Evolutionary conservation across 2,797 vertebrate genomes (phyloP), one percentile per base, ranked within the genome.

Genomic region (Balearica regulorum): DNA sequence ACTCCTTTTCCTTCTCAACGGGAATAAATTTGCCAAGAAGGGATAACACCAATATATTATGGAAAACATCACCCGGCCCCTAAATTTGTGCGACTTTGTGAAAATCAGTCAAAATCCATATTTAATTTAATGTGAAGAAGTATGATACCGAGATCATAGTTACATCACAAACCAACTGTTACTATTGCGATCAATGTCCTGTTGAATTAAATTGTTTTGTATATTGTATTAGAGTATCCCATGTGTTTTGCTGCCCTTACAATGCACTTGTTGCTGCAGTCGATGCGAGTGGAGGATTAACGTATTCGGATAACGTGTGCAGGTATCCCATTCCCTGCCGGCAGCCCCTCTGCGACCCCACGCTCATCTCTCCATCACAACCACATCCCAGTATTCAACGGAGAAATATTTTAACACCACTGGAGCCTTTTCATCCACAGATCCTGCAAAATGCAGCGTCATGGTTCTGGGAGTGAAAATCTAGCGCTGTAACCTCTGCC

Each of bases 1-100:
- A 54, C 71, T 87, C 68, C 66, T 85, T 95, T 70, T 69, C 90
- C 82, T 91, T 83, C 93, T 86, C 87, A 87, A 95, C 0, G 3
- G 96, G 83, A 97, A 90, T 88, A 91, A 72, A 94, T 92, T 95
- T 92, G 64, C 93, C 28, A 11, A 73, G 86, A 62, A 88, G 86
- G 87, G 88, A 43, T 82, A 97, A 94, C 76, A 86, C 83, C 94
- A 80, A 80, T 70, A 83, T 82, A 49, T 57, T 79, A 94, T 64
- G 83, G 84, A 86, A 91, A 96, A 71, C 51, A 91, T 64, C 86
- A 89, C 37, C 73, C 25, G 0, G 90, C 85, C 86, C 79, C 70
- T 87, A 81, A 53, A 91, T 79, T 79, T 71, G 62, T 65, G 72
- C 0, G 0, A 68, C 75, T 93, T 81, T 14, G 46, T 92, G 80